phyloP scores from a whole-genome alignment of 2,888 invertebrate genomes.

The Timema cristinae region DNA sequence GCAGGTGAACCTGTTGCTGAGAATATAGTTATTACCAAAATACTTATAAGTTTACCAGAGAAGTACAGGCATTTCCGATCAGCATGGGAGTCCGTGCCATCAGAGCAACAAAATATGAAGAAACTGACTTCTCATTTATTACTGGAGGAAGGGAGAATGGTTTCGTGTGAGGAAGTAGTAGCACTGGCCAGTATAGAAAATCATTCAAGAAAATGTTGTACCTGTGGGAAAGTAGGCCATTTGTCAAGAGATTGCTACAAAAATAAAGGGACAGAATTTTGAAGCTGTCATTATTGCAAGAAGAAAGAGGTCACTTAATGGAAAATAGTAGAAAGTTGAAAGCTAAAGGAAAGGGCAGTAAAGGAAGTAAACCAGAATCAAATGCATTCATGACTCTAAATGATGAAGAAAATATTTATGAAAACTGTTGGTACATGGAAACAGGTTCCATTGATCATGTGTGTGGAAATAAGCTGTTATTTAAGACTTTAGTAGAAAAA shows the following conservation, averaged over 20 bases:
- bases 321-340: background rate
- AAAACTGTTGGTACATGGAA: background rate
- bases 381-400: background rate
- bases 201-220: background rate
- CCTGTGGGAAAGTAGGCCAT: background rate
- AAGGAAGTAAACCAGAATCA: background rate
- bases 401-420: background rate
- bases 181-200: background rate
- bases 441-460: background rate
- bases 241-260: background rate
- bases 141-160: background rate
- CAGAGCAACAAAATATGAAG: background rate
- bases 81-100: background rate
- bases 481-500: background rate
- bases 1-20: background rate
- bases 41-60: background rate
- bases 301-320: background rate
- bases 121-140: background rate
- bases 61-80: too few relatives aligned
- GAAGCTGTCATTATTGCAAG: background rate
- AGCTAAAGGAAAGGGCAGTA: background rate
- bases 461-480: background rate
- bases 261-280: background rate
- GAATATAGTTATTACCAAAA: background rate
- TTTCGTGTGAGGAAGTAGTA: background rate